phyloP scores from a whole-genome alignment of 2,888 invertebrate species.

The Trachelus iudaicus region DNA sequence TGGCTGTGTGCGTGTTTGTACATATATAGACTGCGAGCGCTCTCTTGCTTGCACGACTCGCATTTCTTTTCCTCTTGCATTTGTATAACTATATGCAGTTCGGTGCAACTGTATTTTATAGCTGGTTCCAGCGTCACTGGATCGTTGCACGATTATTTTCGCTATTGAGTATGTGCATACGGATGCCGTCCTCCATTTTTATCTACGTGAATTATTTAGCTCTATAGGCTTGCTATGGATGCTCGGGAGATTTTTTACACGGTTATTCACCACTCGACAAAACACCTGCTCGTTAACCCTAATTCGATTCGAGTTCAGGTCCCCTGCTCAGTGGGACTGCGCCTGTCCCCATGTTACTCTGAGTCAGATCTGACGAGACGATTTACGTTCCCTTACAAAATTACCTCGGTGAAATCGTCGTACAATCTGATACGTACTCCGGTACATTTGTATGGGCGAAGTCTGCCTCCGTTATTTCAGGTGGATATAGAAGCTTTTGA shows the following conservation, averaged over 20 bases:
- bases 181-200: background rate
- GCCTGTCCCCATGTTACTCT: background rate
- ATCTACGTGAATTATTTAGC: conserved; percentile 1
- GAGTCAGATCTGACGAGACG: background rate
- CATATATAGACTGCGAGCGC: background rate
- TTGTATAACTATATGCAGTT: background rate
- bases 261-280: conserved; percentile 1
- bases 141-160: background rate
- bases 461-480: background rate
- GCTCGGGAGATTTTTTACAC: conserved; percentile 2
- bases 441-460: background rate
- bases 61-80: background rate
- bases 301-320: conserved; percentile 1
- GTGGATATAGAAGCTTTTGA: background rate
- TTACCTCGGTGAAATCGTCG: background rate
- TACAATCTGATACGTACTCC: background rate
- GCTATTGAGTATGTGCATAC: background rate
- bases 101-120: background rate
- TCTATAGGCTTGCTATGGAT: background rate
- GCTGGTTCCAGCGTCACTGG: background rate
- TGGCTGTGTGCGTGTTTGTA: background rate
- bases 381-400: background rate
- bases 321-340: background rate
- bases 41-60: background rate
- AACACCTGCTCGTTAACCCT: conserved; percentile 11